Evolutionary conservation across 2,888 invertebrate genomes (phyloP).

Genomic region (Lymantria monacha): DNA sequence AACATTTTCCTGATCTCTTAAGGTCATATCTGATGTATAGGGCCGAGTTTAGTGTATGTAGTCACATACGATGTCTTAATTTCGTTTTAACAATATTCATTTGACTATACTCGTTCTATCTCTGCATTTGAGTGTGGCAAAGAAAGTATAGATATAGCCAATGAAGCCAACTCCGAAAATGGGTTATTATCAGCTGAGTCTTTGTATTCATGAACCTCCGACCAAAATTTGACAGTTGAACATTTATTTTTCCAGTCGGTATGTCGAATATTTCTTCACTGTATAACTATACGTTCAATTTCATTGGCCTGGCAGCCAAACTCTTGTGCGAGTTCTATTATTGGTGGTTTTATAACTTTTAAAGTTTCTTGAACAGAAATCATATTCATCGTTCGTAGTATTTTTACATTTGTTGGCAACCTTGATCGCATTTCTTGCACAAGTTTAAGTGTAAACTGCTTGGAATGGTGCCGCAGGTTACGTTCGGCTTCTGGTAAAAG

Average conservation of each 20-base stretch:
- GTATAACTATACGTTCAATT: neutral
- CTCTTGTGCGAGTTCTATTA: neutral
- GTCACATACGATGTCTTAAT: neutral
- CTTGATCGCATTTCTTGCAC: slow-evolving; percentile 13
- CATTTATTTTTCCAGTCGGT: neutral
- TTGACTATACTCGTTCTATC: neutral
- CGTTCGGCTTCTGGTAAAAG: neutral
- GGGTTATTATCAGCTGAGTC: neutral
- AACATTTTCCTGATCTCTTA: neutral
- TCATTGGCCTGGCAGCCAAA: neutral
- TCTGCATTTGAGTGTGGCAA: neutral
- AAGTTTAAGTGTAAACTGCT: slow-evolving; percentile 10
- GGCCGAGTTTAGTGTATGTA: neutral
- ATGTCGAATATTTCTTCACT: neutral
- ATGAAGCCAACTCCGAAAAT: neutral
- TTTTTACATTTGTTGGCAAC: slow-evolving; percentile 7
- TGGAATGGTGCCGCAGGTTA: neutral
- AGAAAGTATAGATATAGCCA: slow-evolving; percentile 7
- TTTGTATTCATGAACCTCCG: neutral
- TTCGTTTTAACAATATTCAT: neutral
- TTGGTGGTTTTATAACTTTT: neutral
- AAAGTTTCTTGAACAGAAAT: slow-evolving; percentile 1
- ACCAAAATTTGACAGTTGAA: neutral
- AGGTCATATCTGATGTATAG: neutral
- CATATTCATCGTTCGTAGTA: slow-evolving; percentile 4